Conservation (phyloP, 2,113 vertebrate genomes). For the Protobothrops mucrosquamatus region DNA sequence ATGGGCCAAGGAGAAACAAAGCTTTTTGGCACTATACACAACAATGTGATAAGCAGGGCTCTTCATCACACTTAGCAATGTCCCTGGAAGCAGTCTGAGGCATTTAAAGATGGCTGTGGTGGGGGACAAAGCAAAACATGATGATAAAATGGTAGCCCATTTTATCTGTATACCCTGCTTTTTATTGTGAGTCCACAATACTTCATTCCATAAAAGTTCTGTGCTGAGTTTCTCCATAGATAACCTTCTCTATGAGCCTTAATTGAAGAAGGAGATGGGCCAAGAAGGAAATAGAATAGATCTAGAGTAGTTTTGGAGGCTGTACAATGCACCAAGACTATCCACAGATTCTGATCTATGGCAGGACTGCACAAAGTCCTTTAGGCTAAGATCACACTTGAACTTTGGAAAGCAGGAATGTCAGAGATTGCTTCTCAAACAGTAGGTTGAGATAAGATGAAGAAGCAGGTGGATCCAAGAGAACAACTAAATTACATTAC, state of each 20-base stretch:
- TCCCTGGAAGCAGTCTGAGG: background rate
- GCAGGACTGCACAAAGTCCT: background rate
- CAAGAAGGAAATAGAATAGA: background rate
- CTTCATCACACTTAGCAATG: background rate
- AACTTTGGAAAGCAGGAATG: background rate
- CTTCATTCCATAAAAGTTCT: background rate
- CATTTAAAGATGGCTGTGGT: background rate
- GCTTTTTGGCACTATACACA: background rate
- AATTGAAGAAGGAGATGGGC: background rate
- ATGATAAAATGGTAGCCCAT: background rate
- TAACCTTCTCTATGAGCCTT: background rate
- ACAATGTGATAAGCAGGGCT: background rate
- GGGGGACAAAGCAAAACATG: background rate
- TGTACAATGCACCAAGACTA: background rate
- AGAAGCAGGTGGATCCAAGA: background rate
- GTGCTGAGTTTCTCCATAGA: background rate
- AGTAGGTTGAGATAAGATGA: background rate
- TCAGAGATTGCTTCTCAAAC: background rate
- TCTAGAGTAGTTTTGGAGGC: background rate
- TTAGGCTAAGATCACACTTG: background rate
- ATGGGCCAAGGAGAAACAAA: conserved; percentile 13
- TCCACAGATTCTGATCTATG: background rate
- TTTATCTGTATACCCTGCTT: background rate
- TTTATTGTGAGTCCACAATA: background rate
- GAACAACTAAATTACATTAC: background rate